These are phyloP conservation scores for Mustela lutreola DNA, from an alignment of 2,113 vertebrate genomes.

Conservation along the genomic window DNA sequence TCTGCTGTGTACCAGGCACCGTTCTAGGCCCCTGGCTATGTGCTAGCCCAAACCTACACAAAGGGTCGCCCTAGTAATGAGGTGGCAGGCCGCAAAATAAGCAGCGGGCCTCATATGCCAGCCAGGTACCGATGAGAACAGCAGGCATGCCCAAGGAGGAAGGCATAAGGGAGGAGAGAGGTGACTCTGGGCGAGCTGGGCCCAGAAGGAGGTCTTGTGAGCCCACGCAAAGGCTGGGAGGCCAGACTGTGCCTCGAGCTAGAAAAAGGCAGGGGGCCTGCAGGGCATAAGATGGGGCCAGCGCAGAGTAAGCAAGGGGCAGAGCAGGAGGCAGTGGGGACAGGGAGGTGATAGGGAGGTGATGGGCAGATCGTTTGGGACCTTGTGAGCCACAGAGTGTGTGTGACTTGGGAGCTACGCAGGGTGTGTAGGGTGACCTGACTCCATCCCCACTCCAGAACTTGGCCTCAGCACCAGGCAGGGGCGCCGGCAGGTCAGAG, in stretches of 20 bases:
- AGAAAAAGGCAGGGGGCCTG: not conserved
- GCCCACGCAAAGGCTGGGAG: not conserved
- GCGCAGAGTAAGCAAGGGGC: not conserved
- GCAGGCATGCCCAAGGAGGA: not conserved
- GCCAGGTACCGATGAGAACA: not conserved
- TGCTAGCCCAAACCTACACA: not conserved
- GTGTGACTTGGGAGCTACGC: not conserved
- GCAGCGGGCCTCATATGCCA: rapidly evolving
- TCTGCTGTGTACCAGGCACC: not conserved
- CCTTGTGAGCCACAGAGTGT: not conserved
- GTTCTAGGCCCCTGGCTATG: not conserved
- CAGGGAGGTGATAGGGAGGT: not conserved
- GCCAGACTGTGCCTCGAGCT: too few relatives aligned
- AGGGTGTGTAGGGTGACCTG: not conserved
- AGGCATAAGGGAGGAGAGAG: not conserved
- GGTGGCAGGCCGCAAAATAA: not conserved
- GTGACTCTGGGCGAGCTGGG: not conserved
- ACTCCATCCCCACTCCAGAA: not conserved
- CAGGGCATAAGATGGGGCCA: not conserved
- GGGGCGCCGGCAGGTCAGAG: not conserved
- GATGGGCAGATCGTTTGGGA: not conserved
- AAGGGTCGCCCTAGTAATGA: not conserved
- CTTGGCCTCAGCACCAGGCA: not conserved
- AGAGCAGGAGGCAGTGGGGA: not conserved
- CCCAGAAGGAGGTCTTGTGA: not conserved